Base-by-base conservation (phyloP, 2,888 invertebrate species). In the Hypena proboscidalis region DNA sequence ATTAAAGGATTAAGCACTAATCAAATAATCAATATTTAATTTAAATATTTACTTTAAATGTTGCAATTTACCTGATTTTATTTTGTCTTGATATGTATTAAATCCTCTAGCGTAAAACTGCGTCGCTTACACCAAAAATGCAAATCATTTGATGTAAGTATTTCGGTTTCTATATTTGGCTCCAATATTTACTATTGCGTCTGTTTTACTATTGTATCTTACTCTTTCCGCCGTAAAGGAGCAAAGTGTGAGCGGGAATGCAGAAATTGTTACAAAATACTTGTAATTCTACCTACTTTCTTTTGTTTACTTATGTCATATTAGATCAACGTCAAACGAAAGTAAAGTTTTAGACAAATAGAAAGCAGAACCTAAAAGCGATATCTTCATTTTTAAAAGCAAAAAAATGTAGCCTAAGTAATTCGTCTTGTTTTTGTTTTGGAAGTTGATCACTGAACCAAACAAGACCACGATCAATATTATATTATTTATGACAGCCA, bases 81-180 rank as follows among this genome's bases (percentile, higher is more conserved):
- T 3, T 17, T 17, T 17, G 5, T 4, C 3, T 4, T 17, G 5
- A 22, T 22, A 22, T 20, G 2, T 19, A 23, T 2, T n/a, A n/a
- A 21, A 7, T 4, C 6, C 20, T 27, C 4, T 23, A 23, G 10
- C 0, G n/a, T 27, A 6, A 8, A 43, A 50, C 55, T 58, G 37
- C 39, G 46, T 36, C 52, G 53, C 40, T 36, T 49, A 42, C 27
- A 23, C 35, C 47, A 45, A 65, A 72, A 67, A 61, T 71, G 76
- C 74, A 74, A 74, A 55, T 77, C 72, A 78, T 77, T 59, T 66
- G 34, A 57, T 53, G 34, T 40, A 48, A 47, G 45, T 52, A 57
- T 44, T 51, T 44, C 27, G 39, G 34, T 55, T 45, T 71, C 71
- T 76, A 75, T 70, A 69, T 75, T 74, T 79, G 62, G 71, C 59